Evolutionary conservation across 2,797 vertebrate species (phyloP), one percentile per base, ranked within the genome.

Genomic region (Lateolabrax maculatus): DNA sequence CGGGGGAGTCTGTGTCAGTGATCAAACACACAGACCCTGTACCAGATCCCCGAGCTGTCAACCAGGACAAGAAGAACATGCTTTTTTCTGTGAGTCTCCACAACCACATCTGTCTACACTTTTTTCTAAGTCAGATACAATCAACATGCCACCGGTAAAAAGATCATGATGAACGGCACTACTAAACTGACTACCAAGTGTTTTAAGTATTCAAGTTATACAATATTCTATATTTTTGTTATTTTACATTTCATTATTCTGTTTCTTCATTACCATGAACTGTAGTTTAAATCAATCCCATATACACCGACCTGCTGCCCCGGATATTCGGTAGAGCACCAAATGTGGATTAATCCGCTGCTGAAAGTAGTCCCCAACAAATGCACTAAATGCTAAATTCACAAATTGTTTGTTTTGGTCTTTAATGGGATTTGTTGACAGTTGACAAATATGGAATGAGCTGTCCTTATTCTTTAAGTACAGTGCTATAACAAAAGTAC

Each of bases 11-110:
- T 0, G 95, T 96, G 34, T 96, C 95, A 0, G 88, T 96, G 57
- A 88, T 96, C 23, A 96, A 96, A 84, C 95, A 96, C 92, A 96
- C 95, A 0, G 95, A 96, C 81, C 95, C 95, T 2, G 95, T 96
- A 21, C 95, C 95, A 8, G 95, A 96, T 60, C 95, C 95, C 34
- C 86, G 95, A 19, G 95, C 95, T 13, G 95, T 96, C 71, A 96
- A 96, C 89, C 95, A 96, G 90, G 95, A 96, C 92, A 96, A 96
- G 91, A 96, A 96, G 87, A 96, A 96, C 91, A 96, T 96, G 95
- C 94, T 96, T 13, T 96, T 96, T 79, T 96, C 95, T 74, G 95
- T 96, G 89, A 95, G 95, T 92, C 27, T 65, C 48, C 41, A 9
- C 43, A 60, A 5, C 16, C 16, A 29, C 4, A 25, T 68, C 2